Conservation (phyloP, 2,888 invertebrate genomes). For the Parthenolecanium corni region DNA sequence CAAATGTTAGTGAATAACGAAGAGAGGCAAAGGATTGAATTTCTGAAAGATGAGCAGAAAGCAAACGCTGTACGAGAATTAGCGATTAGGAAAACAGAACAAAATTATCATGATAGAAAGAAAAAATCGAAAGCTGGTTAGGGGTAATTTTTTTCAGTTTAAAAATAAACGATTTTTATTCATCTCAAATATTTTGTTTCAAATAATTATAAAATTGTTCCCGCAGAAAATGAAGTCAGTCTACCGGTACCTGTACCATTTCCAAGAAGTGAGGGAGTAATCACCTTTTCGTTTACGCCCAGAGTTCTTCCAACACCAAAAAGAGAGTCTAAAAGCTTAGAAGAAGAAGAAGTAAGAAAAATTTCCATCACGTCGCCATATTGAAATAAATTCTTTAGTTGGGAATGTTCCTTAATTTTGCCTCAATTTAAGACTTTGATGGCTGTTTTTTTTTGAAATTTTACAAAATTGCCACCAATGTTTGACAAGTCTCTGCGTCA, state of each 20-base stretch:
- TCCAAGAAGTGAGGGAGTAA: constrained; percentile 46
- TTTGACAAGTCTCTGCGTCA: too few relatives aligned
- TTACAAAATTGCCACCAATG: too few relatives aligned
- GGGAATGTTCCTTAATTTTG: too few relatives aligned
- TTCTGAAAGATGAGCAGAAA: constrained; percentile 2
- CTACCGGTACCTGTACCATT: constrained; percentile 42
- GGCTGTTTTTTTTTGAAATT: too few relatives aligned
- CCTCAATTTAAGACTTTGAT: too few relatives aligned
- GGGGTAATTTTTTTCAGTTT: too few relatives aligned
- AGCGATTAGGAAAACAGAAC: not conserved
- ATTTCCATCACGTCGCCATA: not conserved
- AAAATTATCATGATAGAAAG: too few relatives aligned
- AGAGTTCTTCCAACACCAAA: constrained; percentile 71
- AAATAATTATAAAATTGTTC: not conserved
- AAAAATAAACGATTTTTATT: not conserved
- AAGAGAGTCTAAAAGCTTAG: constrained; percentile 55
- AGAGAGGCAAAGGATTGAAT: constrained; percentile 1
- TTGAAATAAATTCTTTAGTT: too few relatives aligned
- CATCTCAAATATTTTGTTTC: not conserved
- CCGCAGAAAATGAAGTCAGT: not conserved
- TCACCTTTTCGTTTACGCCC: constrained; percentile 59
- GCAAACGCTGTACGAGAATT: not conserved
- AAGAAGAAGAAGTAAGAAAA: constrained; percentile 53
- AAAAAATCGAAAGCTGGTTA: too few relatives aligned
- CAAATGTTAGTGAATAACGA: constrained; percentile 8